Conservation (phyloP, 2,113 vertebrate species). For the Microtus ochrogaster region DNA sequence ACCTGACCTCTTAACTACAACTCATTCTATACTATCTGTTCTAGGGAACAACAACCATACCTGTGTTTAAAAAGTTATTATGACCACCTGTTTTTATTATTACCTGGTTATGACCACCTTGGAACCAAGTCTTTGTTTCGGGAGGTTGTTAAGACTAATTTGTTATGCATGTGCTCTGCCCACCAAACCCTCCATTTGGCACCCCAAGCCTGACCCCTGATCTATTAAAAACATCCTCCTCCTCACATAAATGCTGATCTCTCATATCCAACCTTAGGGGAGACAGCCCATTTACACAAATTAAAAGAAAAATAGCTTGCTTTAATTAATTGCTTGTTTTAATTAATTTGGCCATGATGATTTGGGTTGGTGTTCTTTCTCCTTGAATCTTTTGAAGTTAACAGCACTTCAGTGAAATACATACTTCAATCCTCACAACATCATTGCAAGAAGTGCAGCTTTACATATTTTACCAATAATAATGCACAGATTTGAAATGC, state of each 20-base stretch:
- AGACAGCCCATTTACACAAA: not conserved
- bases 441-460: not conserved
- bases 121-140: not conserved
- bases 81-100: not conserved
- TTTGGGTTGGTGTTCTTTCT: not conserved
- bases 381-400: not conserved
- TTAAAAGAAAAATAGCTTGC: not conserved
- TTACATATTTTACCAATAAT: not conserved
- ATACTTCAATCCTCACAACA: not conserved
- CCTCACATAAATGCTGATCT: not conserved
- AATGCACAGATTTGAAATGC: not conserved
- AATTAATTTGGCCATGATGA: not conserved
- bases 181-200: not conserved
- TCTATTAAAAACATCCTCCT: not conserved
- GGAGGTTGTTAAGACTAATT: not conserved
- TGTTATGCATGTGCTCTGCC: not conserved
- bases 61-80: not conserved
- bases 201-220: not conserved
- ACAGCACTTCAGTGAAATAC: not conserved
- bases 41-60: not conserved
- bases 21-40: not conserved
- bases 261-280: not conserved
- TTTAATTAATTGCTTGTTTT: not conserved
- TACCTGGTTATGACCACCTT: not conserved
- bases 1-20: not conserved